Percentiles rank a stretch among this genome's conserved stretches.
These are phyloP conservation scores for Drosophila nikananu DNA, from an alignment of 1,140 invertebrate genomes.

Conservation along the genomic window DNA sequence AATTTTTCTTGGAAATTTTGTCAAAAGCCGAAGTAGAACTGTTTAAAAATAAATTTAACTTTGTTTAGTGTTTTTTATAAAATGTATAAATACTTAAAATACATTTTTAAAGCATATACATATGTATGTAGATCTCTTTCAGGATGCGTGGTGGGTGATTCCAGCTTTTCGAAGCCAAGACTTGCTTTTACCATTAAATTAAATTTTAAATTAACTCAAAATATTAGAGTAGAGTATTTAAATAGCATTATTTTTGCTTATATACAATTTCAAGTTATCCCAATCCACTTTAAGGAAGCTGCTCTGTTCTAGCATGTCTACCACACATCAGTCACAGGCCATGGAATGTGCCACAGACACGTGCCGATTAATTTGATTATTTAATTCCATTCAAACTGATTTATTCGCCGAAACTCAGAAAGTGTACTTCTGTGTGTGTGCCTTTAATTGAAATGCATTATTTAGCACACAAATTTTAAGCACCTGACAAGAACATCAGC, in stretches of 20 bases:
- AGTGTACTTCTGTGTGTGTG: conserved; percentile 13
- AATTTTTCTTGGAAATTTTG: too few relatives aligned
- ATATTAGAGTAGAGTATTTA: too few relatives aligned
- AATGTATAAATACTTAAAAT: too few relatives aligned
- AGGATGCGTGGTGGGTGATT: too few relatives aligned
- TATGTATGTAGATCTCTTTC: too few relatives aligned
- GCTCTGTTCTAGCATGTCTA: conserved; percentile 19
- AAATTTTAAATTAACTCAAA: too few relatives aligned
- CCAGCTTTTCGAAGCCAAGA: too few relatives aligned
- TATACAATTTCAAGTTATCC: background rate
- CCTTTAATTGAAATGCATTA: conserved; percentile 76
- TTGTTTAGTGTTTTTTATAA: too few relatives aligned
- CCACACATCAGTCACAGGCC: conserved; percentile 38
- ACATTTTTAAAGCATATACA: too few relatives aligned
- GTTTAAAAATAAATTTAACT: too few relatives aligned
- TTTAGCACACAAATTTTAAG: conserved; percentile 60
- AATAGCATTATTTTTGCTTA: background rate
- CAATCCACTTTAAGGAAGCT: background rate
- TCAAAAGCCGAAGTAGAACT: too few relatives aligned
- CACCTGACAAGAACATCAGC: conserved; percentile 40
- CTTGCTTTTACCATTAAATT: too few relatives aligned
- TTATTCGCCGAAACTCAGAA: conserved; percentile 42
- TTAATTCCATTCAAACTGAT: conserved; percentile 50
- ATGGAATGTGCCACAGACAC: conserved; percentile 50
- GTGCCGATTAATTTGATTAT: conserved; percentile 56